These are phyloP conservation scores for Didymodactylos carnosus DNA, from an alignment of 2,888 invertebrate species.

Conservation along the genomic window DNA sequence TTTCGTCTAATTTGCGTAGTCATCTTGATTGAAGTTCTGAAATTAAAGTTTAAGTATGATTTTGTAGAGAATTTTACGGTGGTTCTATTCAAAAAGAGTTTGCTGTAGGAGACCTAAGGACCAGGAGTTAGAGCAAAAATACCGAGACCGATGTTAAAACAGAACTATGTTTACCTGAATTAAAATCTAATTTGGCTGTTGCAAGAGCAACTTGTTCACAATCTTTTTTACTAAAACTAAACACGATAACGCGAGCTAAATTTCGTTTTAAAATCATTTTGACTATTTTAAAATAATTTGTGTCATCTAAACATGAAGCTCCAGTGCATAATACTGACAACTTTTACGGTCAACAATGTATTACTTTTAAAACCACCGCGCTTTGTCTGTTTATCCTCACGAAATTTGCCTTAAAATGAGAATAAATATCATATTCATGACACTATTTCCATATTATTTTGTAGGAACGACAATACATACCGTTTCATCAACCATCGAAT, in stretches of 20 bases:
- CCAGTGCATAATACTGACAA: background rate
- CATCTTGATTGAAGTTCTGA: too few species aligned
- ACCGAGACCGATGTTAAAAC: too few species aligned
- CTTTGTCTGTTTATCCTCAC: slow-evolving; percentile 59
- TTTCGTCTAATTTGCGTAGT: too few species aligned
- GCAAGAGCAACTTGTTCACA: slow-evolving; percentile 90
- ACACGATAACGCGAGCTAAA: slow-evolving; percentile 91
- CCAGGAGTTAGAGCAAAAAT: too few species aligned
- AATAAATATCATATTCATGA: slow-evolving; percentile 1
- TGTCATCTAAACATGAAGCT: slow-evolving; percentile 31
- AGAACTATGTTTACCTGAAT: slow-evolving; percentile 28
- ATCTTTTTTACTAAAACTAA: slow-evolving; percentile 95
- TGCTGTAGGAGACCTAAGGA: too few species aligned
- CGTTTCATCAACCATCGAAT: slow-evolving; percentile 74
- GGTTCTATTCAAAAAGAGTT: too few species aligned
- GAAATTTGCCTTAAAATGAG: slow-evolving; percentile 58
- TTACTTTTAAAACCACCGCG: slow-evolving; percentile 48
- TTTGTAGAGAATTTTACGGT: too few species aligned
- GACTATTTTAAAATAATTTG: slow-evolving; percentile 84
- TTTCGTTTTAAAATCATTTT: slow-evolving; percentile 96
- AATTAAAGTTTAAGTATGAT: too few species aligned
- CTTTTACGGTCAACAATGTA: too few species aligned
- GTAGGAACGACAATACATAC: slow-evolving; percentile 32
- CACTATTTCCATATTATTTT: background rate
- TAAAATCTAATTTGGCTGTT: slow-evolving; percentile 80